Evolutionary conservation across 2,113 vertebrate species (phyloP).

Genomic region (Cheirogaleus medius): DNA sequence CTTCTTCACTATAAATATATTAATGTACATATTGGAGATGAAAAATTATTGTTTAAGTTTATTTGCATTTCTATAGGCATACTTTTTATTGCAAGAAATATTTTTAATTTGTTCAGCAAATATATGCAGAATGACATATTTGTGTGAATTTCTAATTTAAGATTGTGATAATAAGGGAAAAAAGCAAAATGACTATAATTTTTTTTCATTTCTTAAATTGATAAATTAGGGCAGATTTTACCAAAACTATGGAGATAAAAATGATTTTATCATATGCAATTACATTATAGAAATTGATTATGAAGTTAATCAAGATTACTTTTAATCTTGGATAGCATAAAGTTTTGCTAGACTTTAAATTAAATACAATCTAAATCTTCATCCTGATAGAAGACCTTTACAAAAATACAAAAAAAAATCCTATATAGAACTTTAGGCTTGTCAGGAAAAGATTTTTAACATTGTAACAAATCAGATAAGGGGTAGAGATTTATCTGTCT

Average conservation of each 20-base stretch:
- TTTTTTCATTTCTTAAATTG: neutral
- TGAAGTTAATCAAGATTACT: slow-evolving; percentile 12
- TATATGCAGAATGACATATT: neutral
- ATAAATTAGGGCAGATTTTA: neutral
- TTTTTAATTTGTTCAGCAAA: neutral
- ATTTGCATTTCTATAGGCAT: neutral
- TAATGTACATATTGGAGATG: neutral
- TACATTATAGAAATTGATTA: neutral
- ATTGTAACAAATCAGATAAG: slow-evolving; percentile 39
- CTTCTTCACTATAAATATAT: neutral
- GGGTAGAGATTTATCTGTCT: slow-evolving; percentile 40
- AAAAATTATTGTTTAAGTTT: neutral
- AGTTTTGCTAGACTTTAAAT: slow-evolving; percentile 6
- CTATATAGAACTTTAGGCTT: neutral
- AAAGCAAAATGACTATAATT: neutral
- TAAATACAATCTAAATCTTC: slow-evolving; percentile 40
- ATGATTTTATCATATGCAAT: neutral
- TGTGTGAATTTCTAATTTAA: neutral
- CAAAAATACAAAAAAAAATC: slow-evolving; percentile 15
- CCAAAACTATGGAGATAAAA: neutral
- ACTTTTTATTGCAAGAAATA: neutral
- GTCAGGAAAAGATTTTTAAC: slow-evolving; percentile 55
- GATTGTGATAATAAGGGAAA: neutral
- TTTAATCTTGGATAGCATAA: neutral
- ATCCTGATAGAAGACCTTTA: slow-evolving; percentile 26